These are phyloP conservation scores for Redunca redunca DNA, from an alignment of 2,113 vertebrate genomes.

Conservation along the genomic window DNA sequence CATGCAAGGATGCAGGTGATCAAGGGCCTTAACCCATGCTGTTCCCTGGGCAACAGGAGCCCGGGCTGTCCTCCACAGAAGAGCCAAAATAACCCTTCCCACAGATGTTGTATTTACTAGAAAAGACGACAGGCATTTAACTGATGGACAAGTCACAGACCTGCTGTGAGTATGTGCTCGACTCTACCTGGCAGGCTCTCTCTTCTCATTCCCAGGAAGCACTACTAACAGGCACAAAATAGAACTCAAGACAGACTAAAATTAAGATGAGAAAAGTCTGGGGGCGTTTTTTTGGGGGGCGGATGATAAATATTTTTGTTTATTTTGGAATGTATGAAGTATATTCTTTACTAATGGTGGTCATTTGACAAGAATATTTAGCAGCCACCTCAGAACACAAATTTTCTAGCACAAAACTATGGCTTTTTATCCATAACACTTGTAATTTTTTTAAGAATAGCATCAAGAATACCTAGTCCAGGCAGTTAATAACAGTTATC, in stretches of 20 bases:
- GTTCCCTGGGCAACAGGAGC: not conserved
- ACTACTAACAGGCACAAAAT: not conserved
- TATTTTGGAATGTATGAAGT: not conserved
- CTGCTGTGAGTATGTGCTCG: not conserved
- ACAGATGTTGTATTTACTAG: not conserved
- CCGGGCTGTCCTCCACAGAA: not conserved
- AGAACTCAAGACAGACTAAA: not conserved
- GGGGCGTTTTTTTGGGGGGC: not conserved
- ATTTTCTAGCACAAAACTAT: not conserved
- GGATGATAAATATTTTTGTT: not conserved
- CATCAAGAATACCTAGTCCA: not conserved
- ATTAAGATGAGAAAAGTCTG: not conserved
- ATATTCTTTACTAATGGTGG: not conserved
- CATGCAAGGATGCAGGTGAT: not conserved
- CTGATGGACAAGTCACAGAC: not conserved
- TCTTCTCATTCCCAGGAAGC: not conserved
- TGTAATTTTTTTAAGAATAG: not conserved
- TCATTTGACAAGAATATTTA: not conserved
- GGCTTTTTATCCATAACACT: not conserved
- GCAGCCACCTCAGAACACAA: not conserved
- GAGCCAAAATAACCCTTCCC: not conserved
- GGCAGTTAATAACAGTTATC: not conserved
- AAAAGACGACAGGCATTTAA: not conserved
- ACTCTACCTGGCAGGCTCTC: not conserved
- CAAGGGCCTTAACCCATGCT: not conserved